These are phyloP conservation scores for Cyanoderma ruficeps DNA, from an alignment of 2,113 vertebrate genomes.

Conservation along the genomic window DNA sequence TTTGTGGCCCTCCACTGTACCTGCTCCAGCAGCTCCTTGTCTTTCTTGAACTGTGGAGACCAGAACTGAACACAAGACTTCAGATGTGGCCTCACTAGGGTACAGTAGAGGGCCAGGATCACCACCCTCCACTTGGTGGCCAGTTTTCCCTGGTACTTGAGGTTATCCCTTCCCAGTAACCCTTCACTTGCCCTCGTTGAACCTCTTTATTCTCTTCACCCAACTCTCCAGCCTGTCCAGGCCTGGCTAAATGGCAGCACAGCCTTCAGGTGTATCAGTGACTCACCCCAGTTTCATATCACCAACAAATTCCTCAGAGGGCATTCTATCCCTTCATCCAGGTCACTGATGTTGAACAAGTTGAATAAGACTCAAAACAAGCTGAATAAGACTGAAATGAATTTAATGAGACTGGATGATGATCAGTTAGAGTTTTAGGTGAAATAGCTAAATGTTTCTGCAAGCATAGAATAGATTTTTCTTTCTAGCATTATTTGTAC, in stretches of 20 bases:
- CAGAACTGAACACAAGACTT: not conserved
- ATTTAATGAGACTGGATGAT: not conserved
- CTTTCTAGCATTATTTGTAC: not conserved
- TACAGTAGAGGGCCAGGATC: not conserved
- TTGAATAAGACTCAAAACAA: not conserved
- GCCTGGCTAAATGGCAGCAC: not conserved
- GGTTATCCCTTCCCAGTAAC: not conserved
- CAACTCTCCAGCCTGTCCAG: not conserved
- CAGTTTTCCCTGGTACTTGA: not conserved
- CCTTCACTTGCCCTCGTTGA: not conserved
- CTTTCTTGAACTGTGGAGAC: not conserved
- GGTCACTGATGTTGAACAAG: not conserved
- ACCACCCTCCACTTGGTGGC: fast-evolving
- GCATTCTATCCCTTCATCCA: not conserved
- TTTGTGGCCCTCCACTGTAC: not conserved
- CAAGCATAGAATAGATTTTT: not conserved
- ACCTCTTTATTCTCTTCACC: not conserved
- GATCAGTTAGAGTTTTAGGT: not conserved
- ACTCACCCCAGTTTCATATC: too few relatives aligned
- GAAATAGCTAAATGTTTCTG: not conserved
- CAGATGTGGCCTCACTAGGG: not conserved
- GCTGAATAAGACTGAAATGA: not conserved
- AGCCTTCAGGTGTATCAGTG: not conserved
- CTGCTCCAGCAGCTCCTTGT: not conserved
- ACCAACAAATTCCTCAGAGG: not conserved